A percentile compares a stretch with the other conserved stretches of the same genome.
phyloP scores from a whole-genome alignment of 1,140 invertebrate genomes.

The Stegodyphus mimosarum region DNA sequence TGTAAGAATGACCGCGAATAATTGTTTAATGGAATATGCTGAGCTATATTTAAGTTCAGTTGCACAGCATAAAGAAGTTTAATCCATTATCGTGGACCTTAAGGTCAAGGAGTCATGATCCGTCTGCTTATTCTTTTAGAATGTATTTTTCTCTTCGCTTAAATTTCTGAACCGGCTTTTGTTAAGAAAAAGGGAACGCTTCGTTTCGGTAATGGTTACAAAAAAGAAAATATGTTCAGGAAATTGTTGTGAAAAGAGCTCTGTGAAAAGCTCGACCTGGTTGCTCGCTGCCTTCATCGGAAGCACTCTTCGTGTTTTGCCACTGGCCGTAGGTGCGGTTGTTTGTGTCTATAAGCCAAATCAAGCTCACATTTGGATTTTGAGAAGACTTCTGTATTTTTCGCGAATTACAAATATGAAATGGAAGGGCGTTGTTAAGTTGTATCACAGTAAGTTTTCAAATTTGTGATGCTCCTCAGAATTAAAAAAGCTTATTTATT shows the following conservation, averaged over 20 bases:
- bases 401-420: no score
- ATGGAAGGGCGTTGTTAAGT: no score
- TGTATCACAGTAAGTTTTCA: no score
- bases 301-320: constrained; percentile 25
- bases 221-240: constrained; percentile 37
- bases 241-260: constrained; percentile 19
- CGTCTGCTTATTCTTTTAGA: constrained; percentile 28
- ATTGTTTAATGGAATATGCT: constrained; percentile 49
- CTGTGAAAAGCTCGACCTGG: constrained; percentile 48
- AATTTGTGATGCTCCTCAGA: no score
- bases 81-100: constrained; percentile 53
- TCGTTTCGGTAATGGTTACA: constrained; percentile 34
- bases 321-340: constrained; percentile 10
- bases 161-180: constrained; percentile 24
- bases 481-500: no score
- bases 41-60: constrained; percentile 55
- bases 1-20: constrained; percentile 45
- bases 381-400: no score
- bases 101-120: constrained; percentile 31
- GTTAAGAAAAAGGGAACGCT: constrained; percentile 27
- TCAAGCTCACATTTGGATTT: no score
- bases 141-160: constrained; percentile 21
- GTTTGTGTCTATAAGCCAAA: background rate
- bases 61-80: constrained; percentile 30
- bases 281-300: background rate